Evolutionary conservation across 1,140 invertebrate genomes (phyloP).

Genomic region (Drosophila athabasca): DNA sequence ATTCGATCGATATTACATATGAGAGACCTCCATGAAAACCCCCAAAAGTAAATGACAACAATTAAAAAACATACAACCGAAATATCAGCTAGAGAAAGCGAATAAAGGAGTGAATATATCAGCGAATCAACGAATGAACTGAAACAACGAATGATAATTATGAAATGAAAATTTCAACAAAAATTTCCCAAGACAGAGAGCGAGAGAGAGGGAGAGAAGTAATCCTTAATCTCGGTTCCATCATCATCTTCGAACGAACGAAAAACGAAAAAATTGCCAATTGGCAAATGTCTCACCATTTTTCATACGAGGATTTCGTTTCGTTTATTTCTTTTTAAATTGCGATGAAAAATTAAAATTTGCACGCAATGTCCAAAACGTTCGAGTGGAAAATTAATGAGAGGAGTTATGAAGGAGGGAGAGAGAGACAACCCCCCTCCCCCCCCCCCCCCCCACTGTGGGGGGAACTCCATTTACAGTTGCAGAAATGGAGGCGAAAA

Average conservation of each 20-base stretch:
- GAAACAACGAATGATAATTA: slow-evolving; percentile 61
- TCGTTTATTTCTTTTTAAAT: slow-evolving; percentile 43
- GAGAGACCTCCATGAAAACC: slow-evolving; percentile 4
- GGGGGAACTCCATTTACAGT: no score
- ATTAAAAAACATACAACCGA: slow-evolving; percentile 40
- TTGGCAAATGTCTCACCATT: slow-evolving; percentile 42
- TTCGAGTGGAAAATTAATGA: slow-evolving; percentile 34
- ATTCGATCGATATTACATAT: slow-evolving; percentile 33
- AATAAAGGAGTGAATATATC: slow-evolving; percentile 27
- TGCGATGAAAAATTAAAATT: slow-evolving; percentile 72
- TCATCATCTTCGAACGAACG: slow-evolving; percentile 13
- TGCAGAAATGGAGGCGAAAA: slow-evolving; percentile 9
- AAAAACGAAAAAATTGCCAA: slow-evolving; percentile 18
- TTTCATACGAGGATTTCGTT: slow-evolving; percentile 14
- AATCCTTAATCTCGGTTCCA: slow-evolving; percentile 58
- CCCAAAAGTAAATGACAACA: slow-evolving; percentile 42
- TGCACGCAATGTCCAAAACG: slow-evolving; percentile 70
- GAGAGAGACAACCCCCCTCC: no score
- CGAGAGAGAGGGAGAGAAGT: slow-evolving; percentile 13
- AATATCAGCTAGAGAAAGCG: slow-evolving; percentile 19
- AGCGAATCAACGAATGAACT: slow-evolving; percentile 32
- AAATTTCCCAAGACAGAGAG: slow-evolving; percentile 14
- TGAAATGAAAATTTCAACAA: slow-evolving; percentile 38
- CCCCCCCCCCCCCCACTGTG: no score
- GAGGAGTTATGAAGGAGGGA: slow-evolving; percentile 20